These are phyloP conservation scores for Dendrocincla tyrannina DNA, from an alignment of 2,797 vertebrate species.

Conservation along the genomic window DNA sequence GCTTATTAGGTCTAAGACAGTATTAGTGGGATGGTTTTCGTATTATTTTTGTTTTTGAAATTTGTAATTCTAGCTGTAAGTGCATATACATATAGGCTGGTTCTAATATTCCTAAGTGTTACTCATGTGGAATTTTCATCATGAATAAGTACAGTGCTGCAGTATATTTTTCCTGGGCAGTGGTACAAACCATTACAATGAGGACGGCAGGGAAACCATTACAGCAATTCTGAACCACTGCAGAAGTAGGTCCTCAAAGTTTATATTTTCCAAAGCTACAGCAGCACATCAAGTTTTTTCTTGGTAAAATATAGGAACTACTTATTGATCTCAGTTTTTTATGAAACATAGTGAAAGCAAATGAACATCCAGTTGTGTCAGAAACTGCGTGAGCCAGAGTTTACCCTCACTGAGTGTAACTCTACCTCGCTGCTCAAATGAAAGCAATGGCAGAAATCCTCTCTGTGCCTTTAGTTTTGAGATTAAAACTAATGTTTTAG, in stretches of 20 bases:
- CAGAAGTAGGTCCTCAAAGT: background rate
- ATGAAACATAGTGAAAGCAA: background rate
- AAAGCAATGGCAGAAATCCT: background rate
- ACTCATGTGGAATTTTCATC: slow-evolving; percentile 22
- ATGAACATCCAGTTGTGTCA: background rate
- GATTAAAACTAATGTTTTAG: background rate
- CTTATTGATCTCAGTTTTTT: background rate
- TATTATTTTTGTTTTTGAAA: background rate
- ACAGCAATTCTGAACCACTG: background rate
- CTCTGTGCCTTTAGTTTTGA: background rate
- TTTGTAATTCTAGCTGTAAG: background rate
- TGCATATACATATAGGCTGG: background rate
- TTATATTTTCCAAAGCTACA: background rate
- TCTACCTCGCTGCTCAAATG: background rate
- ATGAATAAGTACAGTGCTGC: background rate
- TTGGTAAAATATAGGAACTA: background rate
- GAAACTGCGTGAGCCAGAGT: background rate
- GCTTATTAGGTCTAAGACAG: background rate
- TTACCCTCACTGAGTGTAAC: background rate
- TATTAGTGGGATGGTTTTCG: accelerated
- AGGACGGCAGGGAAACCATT: background rate
- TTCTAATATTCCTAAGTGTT: background rate
- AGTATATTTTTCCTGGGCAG: slow-evolving; percentile 7
- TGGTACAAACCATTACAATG: background rate
- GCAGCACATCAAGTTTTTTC: background rate